phyloP scores from a whole-genome alignment of 2,113 vertebrate genomes.

The Chauna torquata region DNA sequence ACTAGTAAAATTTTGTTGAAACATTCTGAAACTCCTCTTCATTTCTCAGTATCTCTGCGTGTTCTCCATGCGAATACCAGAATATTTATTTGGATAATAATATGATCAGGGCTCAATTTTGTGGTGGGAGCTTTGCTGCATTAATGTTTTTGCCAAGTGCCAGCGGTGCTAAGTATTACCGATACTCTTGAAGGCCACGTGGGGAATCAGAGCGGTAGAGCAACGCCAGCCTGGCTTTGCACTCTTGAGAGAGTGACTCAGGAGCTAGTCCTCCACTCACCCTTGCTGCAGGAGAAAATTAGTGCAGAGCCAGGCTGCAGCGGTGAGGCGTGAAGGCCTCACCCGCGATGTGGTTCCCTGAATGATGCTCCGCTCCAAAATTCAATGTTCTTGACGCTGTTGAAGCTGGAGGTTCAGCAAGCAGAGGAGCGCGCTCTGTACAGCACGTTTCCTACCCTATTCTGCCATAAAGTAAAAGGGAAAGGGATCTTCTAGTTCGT shows the following conservation, averaged over 20 bases:
- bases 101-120: background rate
- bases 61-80: background rate
- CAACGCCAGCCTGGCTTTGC: background rate
- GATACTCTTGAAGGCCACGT: accelerated
- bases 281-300: background rate
- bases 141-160: background rate
- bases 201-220: accelerated
- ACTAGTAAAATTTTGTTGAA: background rate
- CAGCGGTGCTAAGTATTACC: too few relatives aligned
- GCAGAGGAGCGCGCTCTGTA: background rate
- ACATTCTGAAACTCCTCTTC: background rate
- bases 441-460: background rate
- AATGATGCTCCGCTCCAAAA: background rate
- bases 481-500: background rate
- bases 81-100: background rate
- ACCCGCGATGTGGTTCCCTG: accelerated
- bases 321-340: background rate
- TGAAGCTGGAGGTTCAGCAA: background rate
- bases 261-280: too few relatives aligned
- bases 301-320: accelerated
- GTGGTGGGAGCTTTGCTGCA: background rate
- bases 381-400: accelerated
- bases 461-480: too few relatives aligned
- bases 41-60: background rate
- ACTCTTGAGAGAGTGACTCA: background rate